Evolutionary conservation across 2,797 vertebrate species (phyloP), one percentile per base, ranked within the genome.

Genomic region (Hoplostethus mediterraneus): DNA sequence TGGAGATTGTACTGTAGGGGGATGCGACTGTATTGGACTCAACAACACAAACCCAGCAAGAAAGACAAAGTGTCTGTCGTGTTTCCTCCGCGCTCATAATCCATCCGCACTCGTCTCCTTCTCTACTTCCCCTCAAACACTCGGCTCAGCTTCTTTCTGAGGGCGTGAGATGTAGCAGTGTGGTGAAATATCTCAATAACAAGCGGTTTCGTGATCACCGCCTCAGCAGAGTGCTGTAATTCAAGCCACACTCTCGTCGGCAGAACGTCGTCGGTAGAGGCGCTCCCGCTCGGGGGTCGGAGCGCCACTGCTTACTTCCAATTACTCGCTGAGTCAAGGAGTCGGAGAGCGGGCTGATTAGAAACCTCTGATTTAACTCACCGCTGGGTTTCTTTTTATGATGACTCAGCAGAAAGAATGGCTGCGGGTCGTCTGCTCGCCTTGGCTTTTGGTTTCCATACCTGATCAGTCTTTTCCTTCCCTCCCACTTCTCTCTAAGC

Each of bases 321-420:
- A 30, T 84, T 71, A 64, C 74, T 70, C 30, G 17, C 55, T 55
- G 63, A 68, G 55, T 57, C 59, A 67, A 55, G 61, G 30, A 13
- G 44, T 31, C 44, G 44, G 67, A 42, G 60, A 48, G 33, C 21
- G 11, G 25, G 69, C 59, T 73, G 77, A 85, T 84, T 80, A 52
- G 63, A 79, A 73, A 72, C 84, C 48, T 54, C 13, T 17, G 58
- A 58, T 52, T 8, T 2, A 13, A 59, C 53, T 70, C 3, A 63
- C 59, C 33, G 42, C 56, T 16, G 14, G 36, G 21, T 42, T 40
- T 42, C 45, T 60, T 57, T 79, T 62, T 77, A 48, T 61, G 80
- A 77, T 57, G 77, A 86, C 63, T 67, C 62, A 54, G 70, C 55
- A 52, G 49, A 28, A 75, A 79, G 9, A 44, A 4, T 25, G 14